Evolutionary conservation across 1,140 invertebrate species (phyloP).

Genomic region (Thaumetopoea pityocampa): DNA sequence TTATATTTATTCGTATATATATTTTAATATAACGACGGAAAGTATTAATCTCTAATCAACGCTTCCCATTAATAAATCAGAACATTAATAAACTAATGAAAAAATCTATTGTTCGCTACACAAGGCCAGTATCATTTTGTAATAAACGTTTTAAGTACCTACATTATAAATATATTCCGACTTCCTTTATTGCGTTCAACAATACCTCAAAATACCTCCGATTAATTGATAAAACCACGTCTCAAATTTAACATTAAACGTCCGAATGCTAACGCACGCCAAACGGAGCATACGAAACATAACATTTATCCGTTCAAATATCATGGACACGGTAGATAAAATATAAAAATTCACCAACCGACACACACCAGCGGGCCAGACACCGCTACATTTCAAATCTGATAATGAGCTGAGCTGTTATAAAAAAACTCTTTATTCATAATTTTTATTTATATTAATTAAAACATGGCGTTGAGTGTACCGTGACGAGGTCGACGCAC

Average conservation of each 20-base stretch:
- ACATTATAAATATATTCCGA: too few species aligned
- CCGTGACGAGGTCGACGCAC: constrained; percentile 53
- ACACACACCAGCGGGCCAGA: constrained; percentile 5
- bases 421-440: constrained; percentile 43
- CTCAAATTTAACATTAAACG: neutral
- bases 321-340: constrained; percentile 36
- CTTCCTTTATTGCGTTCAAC: too few species aligned
- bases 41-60: too few species aligned
- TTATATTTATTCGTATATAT: too few species aligned
- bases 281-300: constrained; percentile 19
- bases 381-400: constrained; percentile 27
- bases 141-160: too few species aligned
- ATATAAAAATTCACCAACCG: constrained; percentile 23
- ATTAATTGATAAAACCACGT: constrained; percentile 13
- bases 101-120: too few species aligned
- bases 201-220: neutral
- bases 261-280: constrained; percentile 14
- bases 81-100: too few species aligned
- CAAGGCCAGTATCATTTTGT: too few species aligned
- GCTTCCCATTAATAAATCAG: too few species aligned
- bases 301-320: constrained; percentile 23
- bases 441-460: constrained; percentile 59
- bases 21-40: too few species aligned
- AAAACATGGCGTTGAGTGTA: constrained; percentile 57
- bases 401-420: constrained; percentile 31